Evolutionary conservation across 1,140 invertebrate genomes (phyloP), one percentile per base, ranked within the genome.

Genomic region (Orchestia grillus): DNA sequence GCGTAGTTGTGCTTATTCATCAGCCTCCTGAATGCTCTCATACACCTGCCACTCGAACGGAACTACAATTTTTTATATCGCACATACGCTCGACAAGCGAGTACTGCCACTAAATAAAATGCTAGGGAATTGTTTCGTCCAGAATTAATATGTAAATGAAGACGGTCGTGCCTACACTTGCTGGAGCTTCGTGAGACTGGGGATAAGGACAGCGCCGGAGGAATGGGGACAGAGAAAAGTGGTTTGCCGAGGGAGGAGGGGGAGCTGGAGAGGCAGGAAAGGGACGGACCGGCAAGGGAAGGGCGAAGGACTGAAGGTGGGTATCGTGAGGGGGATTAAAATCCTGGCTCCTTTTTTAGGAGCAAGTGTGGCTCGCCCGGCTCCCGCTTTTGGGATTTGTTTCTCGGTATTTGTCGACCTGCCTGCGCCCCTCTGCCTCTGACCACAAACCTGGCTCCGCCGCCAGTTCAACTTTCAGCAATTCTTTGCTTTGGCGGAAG

Each of bases 361-460:
- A 77, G 62, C 62, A 77, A 77, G 62, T 77, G 62, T 77, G 62
- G 62, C 62, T 77, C 62, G 62, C 62, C 62, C 62, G 62, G 62
- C 62, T 77, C 62, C 62, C 62, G 36, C 62, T 77, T 77, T 77
- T 77, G 62, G 62, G 62, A 77, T 77, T 77, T 77, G 62, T 77
- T 77, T 77, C 62, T 28, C 62, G 62, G 62, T 77, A 77, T 77
- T 77, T 77, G 62, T 28, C 15, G 62, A 77, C 62, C 62, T 77
- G 62, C 62, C 62, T 77, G 11, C 62, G 36, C 62, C 62, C 62
- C 62, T 77, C 62, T 28, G 62, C 36, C 62, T 77, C 62, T 77
- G 62, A 77, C 62, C 62, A 77, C 62, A 77, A 77, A 77, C 11
- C 62, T 77, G 62, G 62, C 62, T 77, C 11, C 62, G 11, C 62